phyloP scores from a whole-genome alignment of 2,888 invertebrate species.

The Sisyra terminalis region DNA sequence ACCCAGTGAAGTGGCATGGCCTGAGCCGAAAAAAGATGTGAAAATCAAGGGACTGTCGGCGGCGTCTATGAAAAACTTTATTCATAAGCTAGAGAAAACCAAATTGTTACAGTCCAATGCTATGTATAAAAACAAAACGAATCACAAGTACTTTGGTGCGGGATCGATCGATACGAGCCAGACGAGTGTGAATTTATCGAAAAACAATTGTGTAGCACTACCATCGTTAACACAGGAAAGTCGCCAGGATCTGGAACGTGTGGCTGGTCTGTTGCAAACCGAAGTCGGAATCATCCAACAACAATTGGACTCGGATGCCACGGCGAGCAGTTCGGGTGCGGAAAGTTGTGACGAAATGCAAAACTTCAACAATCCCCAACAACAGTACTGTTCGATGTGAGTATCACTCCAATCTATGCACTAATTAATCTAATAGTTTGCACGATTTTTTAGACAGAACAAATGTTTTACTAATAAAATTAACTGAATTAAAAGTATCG shows the following conservation, averaged over 20 bases:
- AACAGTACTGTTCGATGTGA: constrained; percentile 65
- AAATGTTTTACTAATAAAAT: no score
- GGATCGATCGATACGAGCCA: constrained; percentile 26
- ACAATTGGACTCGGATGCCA: constrained; percentile 81
- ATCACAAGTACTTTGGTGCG: constrained; percentile 33
- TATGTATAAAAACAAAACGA: constrained; percentile 21
- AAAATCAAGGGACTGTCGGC: constrained; percentile 27
- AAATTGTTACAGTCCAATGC: constrained; percentile 25
- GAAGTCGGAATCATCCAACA: constrained; percentile 58
- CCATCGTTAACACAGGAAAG: constrained; percentile 28
- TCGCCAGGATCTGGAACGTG: constrained; percentile 44
- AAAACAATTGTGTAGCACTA: constrained; percentile 19
- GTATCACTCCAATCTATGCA: no score
- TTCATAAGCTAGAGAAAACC: constrained; percentile 33
- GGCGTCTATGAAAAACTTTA: constrained; percentile 37
- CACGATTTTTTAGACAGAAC: no score
- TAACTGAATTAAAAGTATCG: no score
- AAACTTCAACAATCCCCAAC: constrained; percentile 57
- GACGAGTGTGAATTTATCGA: constrained; percentile 9
- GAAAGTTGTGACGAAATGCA: constrained; percentile 87
- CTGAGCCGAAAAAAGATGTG: constrained; percentile 20
- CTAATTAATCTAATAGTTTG: no score
- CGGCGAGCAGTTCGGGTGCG: constrained; percentile 84
- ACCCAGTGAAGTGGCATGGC: constrained; percentile 27
- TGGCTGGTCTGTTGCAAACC: constrained; percentile 54